phyloP scores from a whole-genome alignment of 2,888 invertebrate species.

The Phyllotreta cruciferae region DNA sequence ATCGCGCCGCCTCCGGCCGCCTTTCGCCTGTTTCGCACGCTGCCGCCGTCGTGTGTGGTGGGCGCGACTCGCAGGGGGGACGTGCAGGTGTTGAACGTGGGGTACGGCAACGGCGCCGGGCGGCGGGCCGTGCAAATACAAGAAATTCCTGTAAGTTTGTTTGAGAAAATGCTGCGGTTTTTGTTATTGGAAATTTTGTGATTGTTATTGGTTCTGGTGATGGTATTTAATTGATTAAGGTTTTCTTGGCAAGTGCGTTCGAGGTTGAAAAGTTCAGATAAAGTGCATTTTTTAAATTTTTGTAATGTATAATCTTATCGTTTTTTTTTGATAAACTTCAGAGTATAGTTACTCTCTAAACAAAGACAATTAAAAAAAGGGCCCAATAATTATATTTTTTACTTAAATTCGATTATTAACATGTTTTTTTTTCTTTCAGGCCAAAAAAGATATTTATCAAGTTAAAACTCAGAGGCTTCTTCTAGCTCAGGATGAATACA shows the following conservation, averaged over 20 bases:
- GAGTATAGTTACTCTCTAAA: no score
- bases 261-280: no score
- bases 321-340: no score
- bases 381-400: no score
- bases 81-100: conserved; percentile 16
- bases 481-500: conserved; percentile 95
- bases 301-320: no score
- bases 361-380: no score
- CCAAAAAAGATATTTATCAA: conserved; percentile 95
- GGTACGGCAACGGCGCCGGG: conserved; percentile 1
- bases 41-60: conserved; percentile 53
- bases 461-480: conserved; percentile 93
- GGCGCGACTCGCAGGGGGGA: conserved; percentile 2
- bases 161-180: not conserved
- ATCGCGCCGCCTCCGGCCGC: conserved; percentile 29
- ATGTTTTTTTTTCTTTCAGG: conserved; percentile 66
- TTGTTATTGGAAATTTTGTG: not conserved
- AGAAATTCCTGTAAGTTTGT: conserved; percentile 23
- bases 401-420: not conserved
- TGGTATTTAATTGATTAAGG: not conserved
- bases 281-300: no score
- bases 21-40: conserved; percentile 48
- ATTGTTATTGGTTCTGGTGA: not conserved
- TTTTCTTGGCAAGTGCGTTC: no score
- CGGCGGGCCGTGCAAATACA: not conserved